A percentile compares a stretch with the other conserved stretches of the same genome.
Evolutionary conservation across 2,113 vertebrate species (phyloP).

Genomic region (Catagonus wagneri): DNA sequence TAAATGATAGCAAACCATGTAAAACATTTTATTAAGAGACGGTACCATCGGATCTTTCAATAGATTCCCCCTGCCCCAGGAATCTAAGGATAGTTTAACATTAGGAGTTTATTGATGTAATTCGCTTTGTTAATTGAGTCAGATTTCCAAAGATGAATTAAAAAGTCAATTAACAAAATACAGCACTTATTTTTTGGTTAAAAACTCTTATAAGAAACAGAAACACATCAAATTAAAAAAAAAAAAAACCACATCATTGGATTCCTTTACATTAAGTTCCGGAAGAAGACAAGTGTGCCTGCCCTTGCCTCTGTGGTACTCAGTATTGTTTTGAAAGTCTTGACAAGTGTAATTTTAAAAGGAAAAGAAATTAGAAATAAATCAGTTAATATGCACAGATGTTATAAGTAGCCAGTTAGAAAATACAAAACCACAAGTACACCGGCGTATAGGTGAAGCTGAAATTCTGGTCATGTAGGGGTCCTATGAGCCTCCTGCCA

Average conservation of each 20-base stretch:
- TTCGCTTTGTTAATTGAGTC: neutral
- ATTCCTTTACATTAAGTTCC: neutral
- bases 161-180: slow-evolving; percentile 7
- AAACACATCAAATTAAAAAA: neutral
- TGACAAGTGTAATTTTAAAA: neutral
- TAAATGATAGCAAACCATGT: neutral
- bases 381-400: neutral
- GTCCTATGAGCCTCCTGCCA: neutral
- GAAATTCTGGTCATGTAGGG: neutral
- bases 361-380: neutral
- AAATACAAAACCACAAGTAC: neutral
- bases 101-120: neutral
- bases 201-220: neutral
- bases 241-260: neutral
- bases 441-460: neutral
- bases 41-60: neutral
- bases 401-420: neutral
- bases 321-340: neutral
- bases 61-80: neutral
- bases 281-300: neutral
- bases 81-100: neutral
- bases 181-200: neutral
- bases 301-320: neutral
- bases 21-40: neutral
- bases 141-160: neutral